Conservation (phyloP, 1,140 invertebrate genomes). For the Bradysia coprophila region DNA sequence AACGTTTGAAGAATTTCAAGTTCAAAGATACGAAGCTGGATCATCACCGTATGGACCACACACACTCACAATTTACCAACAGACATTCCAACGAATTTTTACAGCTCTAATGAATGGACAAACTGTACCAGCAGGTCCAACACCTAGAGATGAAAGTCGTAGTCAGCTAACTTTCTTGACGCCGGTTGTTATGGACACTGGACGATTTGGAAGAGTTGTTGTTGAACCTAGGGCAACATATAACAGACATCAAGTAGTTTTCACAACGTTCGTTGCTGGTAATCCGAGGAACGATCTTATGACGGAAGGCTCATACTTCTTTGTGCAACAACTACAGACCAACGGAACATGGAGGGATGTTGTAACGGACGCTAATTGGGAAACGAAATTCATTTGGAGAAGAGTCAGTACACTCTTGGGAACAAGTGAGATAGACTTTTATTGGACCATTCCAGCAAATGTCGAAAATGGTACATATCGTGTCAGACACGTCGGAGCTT, state of each 20-base stretch:
- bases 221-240: constrained; percentile 38
- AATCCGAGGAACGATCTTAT: constrained; percentile 71
- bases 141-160: constrained; percentile 45
- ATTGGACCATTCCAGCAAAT: too few species aligned
- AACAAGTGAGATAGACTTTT: too few species aligned
- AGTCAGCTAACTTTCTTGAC: constrained; percentile 58
- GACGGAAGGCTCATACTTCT: constrained; percentile 50
- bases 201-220: constrained; percentile 56
- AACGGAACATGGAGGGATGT: constrained; percentile 42
- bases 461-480: too few species aligned
- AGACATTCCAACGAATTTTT: constrained; percentile 56
- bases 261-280: constrained; percentile 54
- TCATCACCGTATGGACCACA: constrained; percentile 85
- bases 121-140: constrained; percentile 38
- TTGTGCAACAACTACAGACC: constrained; percentile 41
- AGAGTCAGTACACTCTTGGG: too few species aligned
- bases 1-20: constrained; percentile 78
- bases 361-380: constrained; percentile 77
- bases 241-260: constrained; percentile 43
- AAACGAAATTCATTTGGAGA: too few species aligned
- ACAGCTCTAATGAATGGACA: constrained; percentile 38
- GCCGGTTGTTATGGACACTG: constrained; percentile 59
- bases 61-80: constrained; percentile 66
- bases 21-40: constrained; percentile 64
- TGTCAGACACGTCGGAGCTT: too few species aligned